Evolutionary conservation across 2,888 invertebrate species (phyloP), one percentile per base, ranked within the genome.

Genomic region (Acleris cristana): DNA sequence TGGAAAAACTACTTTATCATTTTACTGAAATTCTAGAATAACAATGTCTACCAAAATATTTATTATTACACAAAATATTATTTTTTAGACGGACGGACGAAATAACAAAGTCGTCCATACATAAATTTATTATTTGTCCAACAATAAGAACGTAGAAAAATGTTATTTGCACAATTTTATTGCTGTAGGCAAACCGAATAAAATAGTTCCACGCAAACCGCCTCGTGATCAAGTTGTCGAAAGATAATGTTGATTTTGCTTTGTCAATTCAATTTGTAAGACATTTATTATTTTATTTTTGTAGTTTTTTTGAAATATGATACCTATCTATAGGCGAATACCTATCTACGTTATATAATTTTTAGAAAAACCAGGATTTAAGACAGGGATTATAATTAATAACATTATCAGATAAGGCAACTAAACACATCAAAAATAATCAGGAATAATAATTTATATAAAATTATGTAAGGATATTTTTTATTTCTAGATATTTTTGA

Each of bases 131-230:
- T 48, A 58, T 48, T 48, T 58, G 34, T 23, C 7, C 40, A 21
- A 16, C 51, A 51, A 51, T 52, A 21, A 40, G 14, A 40, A 40
- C 12, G 14, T 14, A 60, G 19, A 26, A 26, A 62, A 26, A 54
- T 45, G 44, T 34, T 16, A 23, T 40, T 59, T 54, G 34, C 53
- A 26, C 48, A 23, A 59, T 49, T 59, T 59, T 65, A 59, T 23
- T 49, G 30, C 23, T 10, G 34, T 10, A 34, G 10, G 34, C 55
- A 19, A 3, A 49, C 18, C 48, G 14, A 64, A 58, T 21, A 55
- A 54, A 65, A 48, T 23, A 59, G 48, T 48, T 34, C 59, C 59
- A 65, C 65, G 48, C 65, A 59, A 40, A 34, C 55, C 18, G 10
- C 16, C 14, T 40, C 34, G 40, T 54, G 59, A 53, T 65, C 53